Evolutionary conservation across 2,888 invertebrate species (phyloP).

Genomic region (Hanleya hanleyi): DNA sequence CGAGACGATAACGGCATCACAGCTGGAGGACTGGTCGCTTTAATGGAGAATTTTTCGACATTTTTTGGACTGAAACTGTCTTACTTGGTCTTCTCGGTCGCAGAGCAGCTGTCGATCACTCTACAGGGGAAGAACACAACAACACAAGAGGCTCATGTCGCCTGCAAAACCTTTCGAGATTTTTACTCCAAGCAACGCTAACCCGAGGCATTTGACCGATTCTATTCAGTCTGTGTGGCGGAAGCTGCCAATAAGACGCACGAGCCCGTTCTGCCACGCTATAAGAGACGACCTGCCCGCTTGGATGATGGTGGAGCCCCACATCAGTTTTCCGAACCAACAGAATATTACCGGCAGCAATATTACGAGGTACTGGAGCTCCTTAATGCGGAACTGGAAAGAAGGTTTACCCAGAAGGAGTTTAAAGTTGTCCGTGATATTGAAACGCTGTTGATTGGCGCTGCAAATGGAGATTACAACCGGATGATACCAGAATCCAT

Average conservation of each 20-base stretch:
- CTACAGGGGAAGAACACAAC: slow-evolving; percentile 25
- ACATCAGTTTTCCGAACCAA: slow-evolving; percentile 4
- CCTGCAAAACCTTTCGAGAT: background rate
- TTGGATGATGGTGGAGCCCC: slow-evolving; percentile 20
- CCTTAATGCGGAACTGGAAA: slow-evolving; percentile 14
- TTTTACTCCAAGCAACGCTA: slow-evolving; percentile 19
- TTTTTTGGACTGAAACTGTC: slow-evolving; percentile 29
- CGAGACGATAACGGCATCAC: slow-evolving; percentile 23
- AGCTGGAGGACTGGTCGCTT: slow-evolving; percentile 24
- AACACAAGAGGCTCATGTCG: slow-evolving; percentile 15
- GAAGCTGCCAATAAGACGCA: slow-evolving; percentile 18
- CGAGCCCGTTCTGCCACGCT: slow-evolving; percentile 12
- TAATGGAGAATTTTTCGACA: slow-evolving; percentile 29
- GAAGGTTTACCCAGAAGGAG: slow-evolving; percentile 18
- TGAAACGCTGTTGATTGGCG: slow-evolving; percentile 18
- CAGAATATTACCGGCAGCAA: slow-evolving; percentile 18
- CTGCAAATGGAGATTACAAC: slow-evolving; percentile 16
- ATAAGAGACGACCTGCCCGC: slow-evolving; percentile 8
- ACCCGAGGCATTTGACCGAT: slow-evolving; percentile 16
- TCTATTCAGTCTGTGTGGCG: slow-evolving; percentile 7
- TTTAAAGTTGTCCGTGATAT: slow-evolving; percentile 10
- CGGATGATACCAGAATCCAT: slow-evolving; percentile 13
- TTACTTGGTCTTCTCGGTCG: slow-evolving; percentile 26
- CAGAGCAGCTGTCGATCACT: slow-evolving; percentile 29
- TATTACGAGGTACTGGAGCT: slow-evolving; percentile 24